These are phyloP conservation scores for Sebastes aleutianus DNA, from an alignment of 2,797 vertebrate species.

Conservation along the genomic window DNA sequence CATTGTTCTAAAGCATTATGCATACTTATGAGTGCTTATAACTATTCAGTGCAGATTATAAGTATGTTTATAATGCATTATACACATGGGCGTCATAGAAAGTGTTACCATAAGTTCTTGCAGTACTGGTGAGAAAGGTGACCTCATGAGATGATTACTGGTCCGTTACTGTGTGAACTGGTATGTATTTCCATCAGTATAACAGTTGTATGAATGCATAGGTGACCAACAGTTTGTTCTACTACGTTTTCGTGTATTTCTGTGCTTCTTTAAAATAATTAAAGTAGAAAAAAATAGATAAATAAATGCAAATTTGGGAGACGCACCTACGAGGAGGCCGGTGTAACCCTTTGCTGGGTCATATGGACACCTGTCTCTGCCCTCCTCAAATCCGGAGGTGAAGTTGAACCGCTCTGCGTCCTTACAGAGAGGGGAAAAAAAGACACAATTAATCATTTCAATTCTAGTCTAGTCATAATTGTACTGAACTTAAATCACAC, in stretches of 20 bases:
- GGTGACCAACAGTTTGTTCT: not conserved
- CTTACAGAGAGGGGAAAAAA: conserved; percentile 63
- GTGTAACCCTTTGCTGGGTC: conserved; percentile 94
- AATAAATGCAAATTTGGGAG: not conserved
- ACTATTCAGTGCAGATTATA: no score
- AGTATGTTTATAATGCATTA: not conserved
- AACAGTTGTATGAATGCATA: not conserved
- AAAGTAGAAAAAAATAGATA: no score
- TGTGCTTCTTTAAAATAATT: not conserved
- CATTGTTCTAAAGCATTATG: not conserved
- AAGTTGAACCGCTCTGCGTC: conserved; percentile 87
- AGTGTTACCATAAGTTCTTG: not conserved
- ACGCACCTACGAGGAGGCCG: conserved; percentile 91
- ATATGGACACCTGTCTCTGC: conserved; percentile 93
- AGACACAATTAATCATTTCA: not conserved
- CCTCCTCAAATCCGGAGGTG: conserved; percentile 89
- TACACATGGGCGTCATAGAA: not conserved
- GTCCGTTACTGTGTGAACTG: not conserved
- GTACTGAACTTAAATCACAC: not conserved
- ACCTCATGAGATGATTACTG: not conserved
- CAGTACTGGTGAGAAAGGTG: not conserved
- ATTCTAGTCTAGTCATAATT: not conserved
- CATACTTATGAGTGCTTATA: not conserved
- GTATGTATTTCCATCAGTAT: not conserved
- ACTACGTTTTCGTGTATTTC: not conserved